phyloP scores from a whole-genome alignment of 2,888 invertebrate genomes.

The Andrena bicolor region DNA sequence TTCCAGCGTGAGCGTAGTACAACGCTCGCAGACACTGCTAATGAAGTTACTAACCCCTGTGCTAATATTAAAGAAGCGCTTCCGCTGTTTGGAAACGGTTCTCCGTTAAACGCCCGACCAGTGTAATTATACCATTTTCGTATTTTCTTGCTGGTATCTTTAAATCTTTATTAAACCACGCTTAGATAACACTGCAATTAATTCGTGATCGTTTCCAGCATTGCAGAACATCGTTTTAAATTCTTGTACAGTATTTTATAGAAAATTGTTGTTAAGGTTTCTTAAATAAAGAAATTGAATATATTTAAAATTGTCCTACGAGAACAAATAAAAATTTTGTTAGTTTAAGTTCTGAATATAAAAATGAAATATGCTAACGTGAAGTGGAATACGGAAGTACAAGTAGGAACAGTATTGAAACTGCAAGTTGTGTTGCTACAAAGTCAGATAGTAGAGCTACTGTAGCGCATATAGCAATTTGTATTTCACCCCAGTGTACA shows the following conservation, averaged over 20 bases:
- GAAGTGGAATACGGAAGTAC: not conserved
- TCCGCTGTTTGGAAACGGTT: slow-evolving; percentile 53
- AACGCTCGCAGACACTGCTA: slow-evolving; percentile 47
- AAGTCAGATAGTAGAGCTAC: not conserved
- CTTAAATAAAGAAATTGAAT: not conserved
- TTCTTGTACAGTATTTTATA: not conserved
- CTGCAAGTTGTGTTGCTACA: not conserved
- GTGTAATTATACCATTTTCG: slow-evolving; percentile 29
- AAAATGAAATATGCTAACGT: not conserved
- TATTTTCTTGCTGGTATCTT: slow-evolving; percentile 3
- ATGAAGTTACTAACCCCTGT: slow-evolving; percentile 64
- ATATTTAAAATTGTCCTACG: not conserved
- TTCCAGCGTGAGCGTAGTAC: slow-evolving; percentile 13
- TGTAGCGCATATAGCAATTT: not conserved
- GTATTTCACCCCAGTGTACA: slow-evolving; percentile 2
- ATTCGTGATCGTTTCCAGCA: not conserved
- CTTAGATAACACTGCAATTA: slow-evolving; percentile 4
- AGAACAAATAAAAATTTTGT: too few species aligned
- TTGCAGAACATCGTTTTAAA: not conserved
- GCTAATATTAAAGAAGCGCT: slow-evolving; percentile 65
- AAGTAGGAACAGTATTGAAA: not conserved
- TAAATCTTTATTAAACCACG: not conserved
- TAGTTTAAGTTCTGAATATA: too few species aligned
- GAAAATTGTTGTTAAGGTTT: not conserved
- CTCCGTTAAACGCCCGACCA: slow-evolving; percentile 25